Percentiles rank a stretch among this genome's conserved stretches.
Evolutionary conservation across 2,113 vertebrate species (phyloP).

Genomic region (Formicarius rufipectus): DNA sequence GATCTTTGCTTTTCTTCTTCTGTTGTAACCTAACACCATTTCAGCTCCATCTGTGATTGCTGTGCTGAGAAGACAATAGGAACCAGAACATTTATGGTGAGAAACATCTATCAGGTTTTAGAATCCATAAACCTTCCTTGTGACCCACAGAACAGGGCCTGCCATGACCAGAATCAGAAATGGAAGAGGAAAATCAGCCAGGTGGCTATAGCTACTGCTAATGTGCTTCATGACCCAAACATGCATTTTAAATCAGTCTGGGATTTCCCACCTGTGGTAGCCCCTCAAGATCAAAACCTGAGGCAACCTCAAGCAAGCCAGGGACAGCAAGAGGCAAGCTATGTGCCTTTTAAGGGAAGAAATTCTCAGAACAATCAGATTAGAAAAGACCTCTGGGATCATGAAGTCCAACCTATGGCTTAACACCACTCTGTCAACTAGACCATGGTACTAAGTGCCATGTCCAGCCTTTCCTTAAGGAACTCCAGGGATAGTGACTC

Average conservation of each 20-base stretch:
- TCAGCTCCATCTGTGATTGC: background rate
- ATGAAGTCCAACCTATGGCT: background rate
- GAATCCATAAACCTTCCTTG: background rate
- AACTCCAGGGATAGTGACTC: background rate
- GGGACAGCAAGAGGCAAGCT: too few relatives aligned
- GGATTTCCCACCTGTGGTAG: background rate
- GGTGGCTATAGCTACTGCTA: too few relatives aligned
- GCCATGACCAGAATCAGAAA: background rate
- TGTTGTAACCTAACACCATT: background rate
- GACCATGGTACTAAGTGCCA: background rate
- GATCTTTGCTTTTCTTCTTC: background rate
- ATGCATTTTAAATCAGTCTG: accelerated
- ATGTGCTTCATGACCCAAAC: accelerated
- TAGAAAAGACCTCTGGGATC: background rate
- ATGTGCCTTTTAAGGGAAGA: accelerated
- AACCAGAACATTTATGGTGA: background rate
- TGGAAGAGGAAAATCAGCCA: accelerated
- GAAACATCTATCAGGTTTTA: background rate
- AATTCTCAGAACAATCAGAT: background rate
- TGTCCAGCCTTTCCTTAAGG: background rate
- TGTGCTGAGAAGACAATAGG: background rate
- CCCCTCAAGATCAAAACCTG: background rate
- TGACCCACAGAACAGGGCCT: background rate
- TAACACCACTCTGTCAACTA: background rate
- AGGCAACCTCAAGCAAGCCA: background rate